Conservation (phyloP, 2,888 invertebrate genomes). For the Tachina fera region DNA sequence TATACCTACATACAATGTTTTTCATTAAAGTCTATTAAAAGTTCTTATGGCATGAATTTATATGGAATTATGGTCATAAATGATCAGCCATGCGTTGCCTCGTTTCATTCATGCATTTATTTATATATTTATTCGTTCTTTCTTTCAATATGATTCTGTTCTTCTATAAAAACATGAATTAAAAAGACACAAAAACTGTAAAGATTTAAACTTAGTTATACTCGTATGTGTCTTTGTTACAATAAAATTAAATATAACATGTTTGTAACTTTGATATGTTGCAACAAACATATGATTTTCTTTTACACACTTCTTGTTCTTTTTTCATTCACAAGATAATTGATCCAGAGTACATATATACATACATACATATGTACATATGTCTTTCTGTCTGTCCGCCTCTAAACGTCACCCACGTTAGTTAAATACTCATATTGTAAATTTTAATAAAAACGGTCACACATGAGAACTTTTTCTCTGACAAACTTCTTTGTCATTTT, state of each 20-base stretch:
- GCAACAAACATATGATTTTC: slow-evolving; percentile 33
- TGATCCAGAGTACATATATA: not conserved
- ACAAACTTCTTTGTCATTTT: not conserved
- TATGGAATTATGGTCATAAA: slow-evolving; percentile 71
- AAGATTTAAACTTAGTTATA: slow-evolving; percentile 35
- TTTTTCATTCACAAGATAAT: slow-evolving; percentile 15
- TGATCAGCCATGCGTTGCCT: slow-evolving; percentile 71
- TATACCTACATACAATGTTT: not conserved
- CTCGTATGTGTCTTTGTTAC: not conserved
- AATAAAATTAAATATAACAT: not conserved
- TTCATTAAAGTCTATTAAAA: slow-evolving; percentile 16
- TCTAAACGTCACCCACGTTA: slow-evolving; percentile 48
- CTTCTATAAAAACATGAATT: slow-evolving; percentile 19
- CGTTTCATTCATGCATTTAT: slow-evolving; percentile 15
- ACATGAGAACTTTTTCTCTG: slow-evolving; percentile 55
- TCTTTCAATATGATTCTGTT: slow-evolving; percentile 8
- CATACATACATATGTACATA: too few species aligned
- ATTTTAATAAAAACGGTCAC: slow-evolving; percentile 22
- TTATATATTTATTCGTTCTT: not conserved
- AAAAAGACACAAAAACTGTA: slow-evolving; percentile 30
- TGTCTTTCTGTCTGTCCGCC: not conserved
- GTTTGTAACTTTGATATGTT: slow-evolving; percentile 17
- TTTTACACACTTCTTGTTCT: slow-evolving; percentile 15
- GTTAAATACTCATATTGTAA: not conserved
- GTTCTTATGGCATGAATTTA: slow-evolving; percentile 4